A percentile compares a stretch with the other conserved stretches of the same genome.
These are phyloP conservation scores for Lepidochrysops patricia DNA, from an alignment of 2,888 invertebrate genomes.

Conservation along the genomic window DNA sequence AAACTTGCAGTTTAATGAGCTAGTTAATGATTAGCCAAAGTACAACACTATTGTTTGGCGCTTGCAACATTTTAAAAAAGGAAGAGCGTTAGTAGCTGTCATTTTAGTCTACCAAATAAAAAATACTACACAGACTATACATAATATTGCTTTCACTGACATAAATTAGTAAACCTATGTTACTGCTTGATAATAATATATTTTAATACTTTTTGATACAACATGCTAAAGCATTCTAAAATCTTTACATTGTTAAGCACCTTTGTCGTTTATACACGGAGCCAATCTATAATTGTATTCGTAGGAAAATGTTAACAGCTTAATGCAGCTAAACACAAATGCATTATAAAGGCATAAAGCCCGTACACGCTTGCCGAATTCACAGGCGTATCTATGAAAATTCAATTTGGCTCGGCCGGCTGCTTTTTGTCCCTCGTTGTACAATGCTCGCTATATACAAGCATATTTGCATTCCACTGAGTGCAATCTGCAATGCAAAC, in stretches of 20 bases:
- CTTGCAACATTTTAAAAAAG: too few species aligned
- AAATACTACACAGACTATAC: too few species aligned
- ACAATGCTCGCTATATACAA: slow-evolving; percentile 43
- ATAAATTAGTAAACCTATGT: too few species aligned
- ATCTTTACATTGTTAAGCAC: not conserved
- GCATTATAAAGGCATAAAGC: slow-evolving; percentile 30
- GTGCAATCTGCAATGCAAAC: slow-evolving; percentile 67
- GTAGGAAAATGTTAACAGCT: slow-evolving; percentile 14
- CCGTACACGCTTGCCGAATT: slow-evolving; percentile 16
- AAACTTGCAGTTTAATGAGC: too few species aligned
- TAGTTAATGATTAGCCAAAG: too few species aligned
- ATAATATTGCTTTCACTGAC: too few species aligned
- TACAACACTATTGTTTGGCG: too few species aligned
- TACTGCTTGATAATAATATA: too few species aligned
- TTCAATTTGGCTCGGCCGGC: slow-evolving; percentile 51
- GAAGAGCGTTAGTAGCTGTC: too few species aligned
- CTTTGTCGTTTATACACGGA: not conserved
- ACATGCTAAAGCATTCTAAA: too few species aligned
- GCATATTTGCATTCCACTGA: slow-evolving; percentile 58
- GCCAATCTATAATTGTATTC: not conserved
- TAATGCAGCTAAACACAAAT: slow-evolving; percentile 17
- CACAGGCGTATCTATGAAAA: slow-evolving; percentile 50
- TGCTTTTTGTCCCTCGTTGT: slow-evolving; percentile 47
- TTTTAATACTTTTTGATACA: too few species aligned
- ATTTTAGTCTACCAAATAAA: too few species aligned